phyloP scores from a whole-genome alignment of 2,888 invertebrate species.

The Drosophila anceps region DNA sequence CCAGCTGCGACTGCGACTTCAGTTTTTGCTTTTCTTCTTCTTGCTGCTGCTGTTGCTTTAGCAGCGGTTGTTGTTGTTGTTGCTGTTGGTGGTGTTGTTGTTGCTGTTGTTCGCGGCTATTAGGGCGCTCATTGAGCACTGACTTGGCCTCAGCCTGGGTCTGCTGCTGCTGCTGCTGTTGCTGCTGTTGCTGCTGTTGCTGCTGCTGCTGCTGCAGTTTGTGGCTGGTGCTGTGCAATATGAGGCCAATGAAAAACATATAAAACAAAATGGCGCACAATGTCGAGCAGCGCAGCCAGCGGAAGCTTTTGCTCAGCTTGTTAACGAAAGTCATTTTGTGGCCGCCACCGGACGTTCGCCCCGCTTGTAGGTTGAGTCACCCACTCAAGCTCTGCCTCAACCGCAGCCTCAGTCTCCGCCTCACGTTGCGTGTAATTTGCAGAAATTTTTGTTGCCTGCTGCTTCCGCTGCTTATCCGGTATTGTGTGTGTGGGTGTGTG shows the following conservation, averaged over 20 bases:
- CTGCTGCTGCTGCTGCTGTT: conserved; percentile 44
- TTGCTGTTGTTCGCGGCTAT: conserved; percentile 53
- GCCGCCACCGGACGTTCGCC: conserved; percentile 40
- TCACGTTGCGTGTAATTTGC: conserved; percentile 70
- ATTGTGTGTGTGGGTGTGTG: neutral
- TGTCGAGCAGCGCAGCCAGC: conserved; percentile 86
- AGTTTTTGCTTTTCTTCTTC: conserved; percentile 27
- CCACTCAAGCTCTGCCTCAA: conserved; percentile 24
- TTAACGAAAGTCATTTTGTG: conserved; percentile 82
- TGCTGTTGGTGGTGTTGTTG: neutral
- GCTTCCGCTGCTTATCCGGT: conserved; percentile 38
- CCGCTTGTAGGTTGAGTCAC: conserved; percentile 15
- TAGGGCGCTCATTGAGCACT: conserved; percentile 51
- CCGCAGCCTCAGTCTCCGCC: conserved; percentile 34
- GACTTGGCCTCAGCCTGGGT: conserved; percentile 41
- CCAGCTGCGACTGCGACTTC: conserved; percentile 33
- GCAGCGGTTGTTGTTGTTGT: neutral
- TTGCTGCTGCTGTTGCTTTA: conserved; percentile 21
- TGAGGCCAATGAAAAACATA: conserved; percentile 86
- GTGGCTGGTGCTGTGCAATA: conserved; percentile 86
- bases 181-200: conserved; percentile 44
- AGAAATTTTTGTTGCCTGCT: conserved; percentile 49
- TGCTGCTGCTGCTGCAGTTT: conserved; percentile 76
- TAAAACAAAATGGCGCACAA: conserved; percentile 87
- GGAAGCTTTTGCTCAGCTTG: conserved; percentile 83